phyloP scores from a whole-genome alignment of 2,888 invertebrate species.

The Mythimna lalbum region DNA sequence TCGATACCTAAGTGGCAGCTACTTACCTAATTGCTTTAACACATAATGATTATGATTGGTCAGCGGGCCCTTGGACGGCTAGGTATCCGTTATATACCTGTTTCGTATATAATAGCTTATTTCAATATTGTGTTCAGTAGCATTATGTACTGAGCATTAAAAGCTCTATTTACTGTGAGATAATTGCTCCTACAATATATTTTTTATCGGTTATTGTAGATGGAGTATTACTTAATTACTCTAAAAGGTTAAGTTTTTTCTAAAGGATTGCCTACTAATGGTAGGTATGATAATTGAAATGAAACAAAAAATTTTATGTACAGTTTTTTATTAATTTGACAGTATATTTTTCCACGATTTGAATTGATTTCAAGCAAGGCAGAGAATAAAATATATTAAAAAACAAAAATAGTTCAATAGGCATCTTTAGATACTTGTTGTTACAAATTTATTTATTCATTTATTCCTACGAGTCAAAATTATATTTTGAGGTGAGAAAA shows the following conservation, averaged over 20 bases:
- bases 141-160: conserved; percentile 28
- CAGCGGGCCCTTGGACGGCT: conserved; percentile 44
- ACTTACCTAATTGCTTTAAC: conserved; percentile 81
- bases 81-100: conserved; percentile 37
- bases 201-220: conserved; percentile 6
- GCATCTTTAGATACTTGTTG: background rate
- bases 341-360: no score
- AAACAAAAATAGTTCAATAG: background rate
- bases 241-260: background rate
- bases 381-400: no score
- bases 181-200: conserved; percentile 7
- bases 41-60: conserved; percentile 80
- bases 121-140: conserved; percentile 33
- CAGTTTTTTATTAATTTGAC: no score
- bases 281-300: no score
- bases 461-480: no score
- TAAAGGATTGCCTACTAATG: background rate
- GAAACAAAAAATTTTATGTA: no score
- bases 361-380: no score
- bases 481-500: no score
- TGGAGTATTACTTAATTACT: background rate
- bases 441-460: no score
- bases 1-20: conserved; percentile 70
- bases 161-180: conserved; percentile 10
- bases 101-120: conserved; percentile 35